Percentiles rank a stretch among this genome's conserved stretches.
Conservation (phyloP, 2,797 vertebrate genomes). For the Triplophysa bombifrons region DNA sequence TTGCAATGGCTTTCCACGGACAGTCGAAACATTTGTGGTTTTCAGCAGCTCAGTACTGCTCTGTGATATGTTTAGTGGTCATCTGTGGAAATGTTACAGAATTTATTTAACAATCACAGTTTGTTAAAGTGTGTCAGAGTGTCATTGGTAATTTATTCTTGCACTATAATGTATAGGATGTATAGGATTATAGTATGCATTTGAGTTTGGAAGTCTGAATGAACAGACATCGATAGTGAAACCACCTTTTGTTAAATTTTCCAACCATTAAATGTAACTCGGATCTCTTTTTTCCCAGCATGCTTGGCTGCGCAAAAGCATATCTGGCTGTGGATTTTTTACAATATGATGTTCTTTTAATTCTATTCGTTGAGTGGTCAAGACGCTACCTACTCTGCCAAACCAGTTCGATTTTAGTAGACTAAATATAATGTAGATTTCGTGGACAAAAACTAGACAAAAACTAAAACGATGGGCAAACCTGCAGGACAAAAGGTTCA, state of each 20-base stretch:
- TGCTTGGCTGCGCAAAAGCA: neutral
- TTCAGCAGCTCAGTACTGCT: neutral
- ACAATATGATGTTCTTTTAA: too few relatives aligned
- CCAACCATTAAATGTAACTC: neutral
- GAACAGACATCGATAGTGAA: slow-evolving; percentile 8
- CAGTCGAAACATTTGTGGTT: neutral
- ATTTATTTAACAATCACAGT: neutral
- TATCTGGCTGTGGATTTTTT: too few relatives aligned
- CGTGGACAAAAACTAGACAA: too few relatives aligned
- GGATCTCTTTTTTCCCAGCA: slow-evolving; percentile 11
- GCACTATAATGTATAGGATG: neutral
- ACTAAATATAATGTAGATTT: too few relatives aligned
- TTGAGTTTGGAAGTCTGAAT: too few relatives aligned
- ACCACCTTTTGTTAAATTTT: neutral
- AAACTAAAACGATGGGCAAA: too few relatives aligned
- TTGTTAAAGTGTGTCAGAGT: too few relatives aligned
- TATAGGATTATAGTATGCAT: neutral
- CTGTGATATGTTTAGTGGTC: neutral
- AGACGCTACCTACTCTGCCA: too few relatives aligned
- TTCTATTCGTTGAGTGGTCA: too few relatives aligned
- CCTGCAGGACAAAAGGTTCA: too few relatives aligned
- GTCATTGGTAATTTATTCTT: neutral
- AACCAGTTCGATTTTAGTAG: too few relatives aligned
- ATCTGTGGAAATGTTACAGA: neutral
- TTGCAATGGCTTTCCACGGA: neutral